Percentiles rank a stretch among this genome's conserved stretches.
Conservation (phyloP, 1,140 invertebrate species). For the Hypsibius dujardini region DNA sequence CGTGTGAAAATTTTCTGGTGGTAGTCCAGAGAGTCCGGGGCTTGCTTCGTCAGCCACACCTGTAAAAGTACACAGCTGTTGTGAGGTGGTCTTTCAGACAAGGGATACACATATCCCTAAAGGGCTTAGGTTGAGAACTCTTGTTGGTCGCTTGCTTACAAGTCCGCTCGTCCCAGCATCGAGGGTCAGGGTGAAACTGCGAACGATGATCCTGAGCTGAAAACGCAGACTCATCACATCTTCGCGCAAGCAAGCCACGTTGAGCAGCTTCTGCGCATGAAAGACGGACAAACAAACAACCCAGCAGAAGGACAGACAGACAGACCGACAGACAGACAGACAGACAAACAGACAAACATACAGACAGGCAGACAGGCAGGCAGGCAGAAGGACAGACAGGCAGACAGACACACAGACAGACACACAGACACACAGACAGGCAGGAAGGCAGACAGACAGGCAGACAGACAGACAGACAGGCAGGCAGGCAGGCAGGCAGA, state of each 20-base stretch:
- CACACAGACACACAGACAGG: too few species aligned
- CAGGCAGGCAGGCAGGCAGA: too few species aligned
- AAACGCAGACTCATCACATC: neutral
- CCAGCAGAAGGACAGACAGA: too few species aligned
- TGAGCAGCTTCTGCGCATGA: neutral
- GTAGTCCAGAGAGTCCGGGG: slow-evolving; percentile 3
- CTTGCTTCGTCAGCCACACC: slow-evolving; percentile 1
- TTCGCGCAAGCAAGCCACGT: neutral
- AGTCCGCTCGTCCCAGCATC: slow-evolving; percentile 1
- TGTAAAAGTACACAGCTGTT: neutral
- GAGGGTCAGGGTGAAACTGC: neutral
- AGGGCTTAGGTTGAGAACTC: neutral
- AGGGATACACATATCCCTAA: neutral
- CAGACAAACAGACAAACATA: too few species aligned
- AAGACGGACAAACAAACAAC: too few species aligned
- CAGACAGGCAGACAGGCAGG: too few species aligned
- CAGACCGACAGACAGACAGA: too few species aligned
- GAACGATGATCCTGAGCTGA: neutral
- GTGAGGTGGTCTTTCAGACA: neutral
- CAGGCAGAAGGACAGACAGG: too few species aligned
- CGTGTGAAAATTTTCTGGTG: neutral
- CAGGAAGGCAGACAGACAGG: too few species aligned
- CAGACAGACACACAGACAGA: too few species aligned
- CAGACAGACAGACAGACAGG: too few species aligned
- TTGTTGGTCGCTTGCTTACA: neutral